These are phyloP conservation scores for Pachyuromys duprasi DNA, from an alignment of 2,797 vertebrate genomes.

Conservation along the genomic window DNA sequence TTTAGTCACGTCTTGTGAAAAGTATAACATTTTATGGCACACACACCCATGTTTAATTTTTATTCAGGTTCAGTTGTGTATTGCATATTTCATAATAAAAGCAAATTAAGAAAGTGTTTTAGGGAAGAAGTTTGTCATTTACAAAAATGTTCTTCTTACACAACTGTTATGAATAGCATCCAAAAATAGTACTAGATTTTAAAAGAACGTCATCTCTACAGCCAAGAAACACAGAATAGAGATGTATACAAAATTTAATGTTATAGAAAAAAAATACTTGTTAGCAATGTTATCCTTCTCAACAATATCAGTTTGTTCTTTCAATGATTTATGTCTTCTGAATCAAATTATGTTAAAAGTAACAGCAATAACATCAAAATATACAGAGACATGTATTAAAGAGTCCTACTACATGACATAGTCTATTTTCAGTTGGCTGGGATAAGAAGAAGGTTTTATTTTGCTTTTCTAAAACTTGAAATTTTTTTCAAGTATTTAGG, in stretches of 20 bases:
- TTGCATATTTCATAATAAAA: not conserved
- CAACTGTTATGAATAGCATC: not conserved
- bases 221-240: not conserved
- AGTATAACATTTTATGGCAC: not conserved
- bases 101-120: not conserved
- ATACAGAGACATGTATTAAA: not conserved
- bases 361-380: not conserved
- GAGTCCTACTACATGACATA: not conserved
- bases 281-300: not conserved
- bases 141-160: not conserved
- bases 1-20: not conserved
- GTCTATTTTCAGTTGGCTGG: not conserved
- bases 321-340: not conserved
- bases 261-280: not conserved
- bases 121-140: not conserved
- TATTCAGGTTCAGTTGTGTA: not conserved
- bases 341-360: not conserved
- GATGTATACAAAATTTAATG: not conserved
- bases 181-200: not conserved
- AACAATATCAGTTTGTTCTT: not conserved
- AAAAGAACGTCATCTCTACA: not conserved
- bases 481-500: constrained; percentile 70
- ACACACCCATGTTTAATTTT: not conserved
- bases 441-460: not conserved
- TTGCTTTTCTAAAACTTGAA: not conserved